Conservation (phyloP, 2,888 invertebrate genomes). For the Rhamphomyia laevipes region DNA sequence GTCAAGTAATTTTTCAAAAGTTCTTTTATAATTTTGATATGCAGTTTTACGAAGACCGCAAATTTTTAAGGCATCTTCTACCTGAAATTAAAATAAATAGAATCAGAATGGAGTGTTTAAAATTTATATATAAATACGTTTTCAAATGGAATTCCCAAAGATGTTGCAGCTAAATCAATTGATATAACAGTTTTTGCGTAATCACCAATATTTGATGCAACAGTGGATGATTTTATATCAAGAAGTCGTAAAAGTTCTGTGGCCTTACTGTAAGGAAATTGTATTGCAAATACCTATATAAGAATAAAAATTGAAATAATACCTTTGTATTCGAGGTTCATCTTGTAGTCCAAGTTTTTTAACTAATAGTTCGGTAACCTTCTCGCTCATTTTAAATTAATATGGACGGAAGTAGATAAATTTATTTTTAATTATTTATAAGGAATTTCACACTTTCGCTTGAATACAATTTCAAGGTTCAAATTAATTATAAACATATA, state of each 20-base stretch:
- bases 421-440: no score
- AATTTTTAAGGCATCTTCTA: constrained; percentile 44
- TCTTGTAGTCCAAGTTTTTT: no score
- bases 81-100: not conserved
- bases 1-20: constrained; percentile 48
- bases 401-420: no score
- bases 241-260: constrained; percentile 30
- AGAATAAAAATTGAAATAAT: no score
- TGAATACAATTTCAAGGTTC: no score
- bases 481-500: no score
- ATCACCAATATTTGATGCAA: constrained; percentile 40
- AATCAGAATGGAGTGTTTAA: not conserved
- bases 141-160: constrained; percentile 44
- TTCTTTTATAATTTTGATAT: constrained; percentile 45
- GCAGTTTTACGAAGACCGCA: constrained; percentile 44
- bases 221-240: constrained; percentile 29
- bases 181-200: constrained; percentile 49
- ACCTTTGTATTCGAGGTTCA: no score
- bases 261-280: constrained; percentile 26
- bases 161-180: constrained; percentile 45
- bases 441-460: no score
- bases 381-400: no score
- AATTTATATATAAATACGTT: constrained; percentile 15
- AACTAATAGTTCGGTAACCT: no score
- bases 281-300: no score